Base-by-base conservation (phyloP, 2,888 invertebrate species). In the Exocentrus adspersus region DNA sequence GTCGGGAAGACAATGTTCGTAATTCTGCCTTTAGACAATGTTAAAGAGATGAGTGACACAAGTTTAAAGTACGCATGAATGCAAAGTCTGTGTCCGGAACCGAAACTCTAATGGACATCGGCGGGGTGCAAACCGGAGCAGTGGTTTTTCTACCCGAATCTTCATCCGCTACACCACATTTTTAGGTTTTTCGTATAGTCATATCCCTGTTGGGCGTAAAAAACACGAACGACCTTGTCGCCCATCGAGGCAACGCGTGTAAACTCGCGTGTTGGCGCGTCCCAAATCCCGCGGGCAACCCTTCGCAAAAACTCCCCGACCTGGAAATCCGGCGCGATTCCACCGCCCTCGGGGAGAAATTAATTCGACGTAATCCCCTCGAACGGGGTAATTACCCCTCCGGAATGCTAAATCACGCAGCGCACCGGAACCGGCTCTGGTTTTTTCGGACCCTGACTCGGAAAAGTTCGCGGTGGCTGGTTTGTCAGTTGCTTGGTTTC, bases 361-460 rank as follows among this genome's bases (percentile, higher is more conserved):
- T 64, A 60, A 64, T 58, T 64, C 43, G 41, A 42, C 56, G 61
- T 61, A 53, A 56, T 50, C 52, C 53, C 32, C 58, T 61, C 57
- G 61, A 67, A 54, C 54, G 64, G 58, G 64, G 60, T 64, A 64
- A 67, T 67, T 67, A 67, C 10, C 17, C 17, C 28, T 9, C n/a
- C 10, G 17, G 37, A 32, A 51, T 32, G 30, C n/a, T 51, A 32
- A 32, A 51, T 51, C 16, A 51, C 2, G 32, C 20, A 10, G 28
- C 14, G 7, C 2, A n/a, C n/a, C 2, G 1, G 17, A 30, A 32
- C 32, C 17, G 32, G 10, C 0, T 30, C 6, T 12, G n/a, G 24
- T 17, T 51, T 51, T 51, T 51, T 24, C 9, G 30, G 28, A 17
- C n/a, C 28, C n/a, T 32, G 32, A 51, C 16, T 14, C n/a, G n/a